phyloP scores from a whole-genome alignment of 2,797 vertebrate species.

The Anguilla megastoma region DNA sequence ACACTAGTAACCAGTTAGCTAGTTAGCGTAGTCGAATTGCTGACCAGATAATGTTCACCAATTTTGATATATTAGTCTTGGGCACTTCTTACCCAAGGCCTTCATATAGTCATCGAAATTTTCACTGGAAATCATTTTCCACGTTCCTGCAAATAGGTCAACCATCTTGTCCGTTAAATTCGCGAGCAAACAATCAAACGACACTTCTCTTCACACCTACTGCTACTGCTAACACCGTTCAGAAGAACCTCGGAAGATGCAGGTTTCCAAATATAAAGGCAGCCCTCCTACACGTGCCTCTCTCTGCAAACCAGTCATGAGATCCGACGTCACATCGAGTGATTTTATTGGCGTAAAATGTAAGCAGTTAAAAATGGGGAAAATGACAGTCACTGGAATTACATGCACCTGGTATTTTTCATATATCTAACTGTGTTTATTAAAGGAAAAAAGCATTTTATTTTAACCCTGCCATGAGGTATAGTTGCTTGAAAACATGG shows the following conservation, averaged over 20 bases:
- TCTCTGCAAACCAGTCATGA: constrained; percentile 56
- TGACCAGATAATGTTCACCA: background rate
- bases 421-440: too few species aligned
- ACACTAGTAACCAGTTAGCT: background rate
- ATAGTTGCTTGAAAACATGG: background rate
- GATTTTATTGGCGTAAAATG: constrained; percentile 47
- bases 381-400: background rate
- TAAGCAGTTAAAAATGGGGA: background rate
- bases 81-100: constrained; percentile 77
- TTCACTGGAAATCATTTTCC: constrained; percentile 84
- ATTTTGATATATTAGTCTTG: constrained; percentile 10
- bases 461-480: background rate
- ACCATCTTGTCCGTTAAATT: constrained; percentile 64
- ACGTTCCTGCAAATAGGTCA: constrained; percentile 82
- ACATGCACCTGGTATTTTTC: background rate
- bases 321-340: background rate
- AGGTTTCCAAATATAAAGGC: constrained; percentile 50
- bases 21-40: background rate
- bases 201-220: background rate
- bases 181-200: constrained; percentile 1
- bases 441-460: background rate
- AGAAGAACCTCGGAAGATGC: fast-evolving
- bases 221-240: background rate
- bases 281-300: constrained; percentile 35
- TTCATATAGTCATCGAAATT: constrained; percentile 93